Evolutionary conservation across 1,140 invertebrate species (phyloP).

Genomic region (Drosophila watanabei): DNA sequence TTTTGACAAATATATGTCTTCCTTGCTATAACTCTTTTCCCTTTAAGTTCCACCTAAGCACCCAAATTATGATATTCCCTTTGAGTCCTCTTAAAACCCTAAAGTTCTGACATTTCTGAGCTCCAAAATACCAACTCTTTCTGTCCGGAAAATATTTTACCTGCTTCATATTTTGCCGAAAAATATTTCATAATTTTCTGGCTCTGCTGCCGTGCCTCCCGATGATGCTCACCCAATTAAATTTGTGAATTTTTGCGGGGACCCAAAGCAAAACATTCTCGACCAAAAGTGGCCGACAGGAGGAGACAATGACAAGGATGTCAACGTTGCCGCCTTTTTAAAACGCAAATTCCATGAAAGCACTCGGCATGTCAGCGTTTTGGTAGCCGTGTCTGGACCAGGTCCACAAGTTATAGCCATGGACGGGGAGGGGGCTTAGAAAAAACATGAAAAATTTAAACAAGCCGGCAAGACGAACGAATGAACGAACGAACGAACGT

Average conservation of each 20-base stretch:
- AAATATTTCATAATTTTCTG: slow-evolving; percentile 74
- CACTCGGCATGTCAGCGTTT: slow-evolving; percentile 73
- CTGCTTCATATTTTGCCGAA: slow-evolving; percentile 40
- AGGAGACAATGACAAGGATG: slow-evolving; percentile 57
- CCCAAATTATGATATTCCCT: slow-evolving; percentile 3
- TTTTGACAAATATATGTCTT: neutral
- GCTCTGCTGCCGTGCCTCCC: slow-evolving; percentile 14
- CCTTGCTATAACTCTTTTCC: neutral
- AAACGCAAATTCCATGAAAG: slow-evolving; percentile 77
- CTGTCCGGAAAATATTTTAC: slow-evolving; percentile 22
- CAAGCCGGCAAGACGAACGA: slow-evolving; percentile 50
- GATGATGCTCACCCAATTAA: slow-evolving; percentile 64
- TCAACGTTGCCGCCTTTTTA: slow-evolving; percentile 77
- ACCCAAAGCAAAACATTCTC: slow-evolving; percentile 47
- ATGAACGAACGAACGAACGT: slow-evolving; percentile 11
- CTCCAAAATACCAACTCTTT: slow-evolving; percentile 1
- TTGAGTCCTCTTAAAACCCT: neutral
- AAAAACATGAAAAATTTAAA: slow-evolving; percentile 80
- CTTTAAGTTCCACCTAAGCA: neutral
- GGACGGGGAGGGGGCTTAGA: slow-evolving; percentile 45
- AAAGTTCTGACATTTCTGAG: neutral
- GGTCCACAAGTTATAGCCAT: slow-evolving; percentile 10
- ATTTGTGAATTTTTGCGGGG: slow-evolving; percentile 56
- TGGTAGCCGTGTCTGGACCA: slow-evolving; percentile 51
- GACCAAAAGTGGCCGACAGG: slow-evolving; percentile 48